Evolutionary conservation across 1,140 invertebrate genomes (phyloP).

Genomic region (Neuroterus valhalla): DNA sequence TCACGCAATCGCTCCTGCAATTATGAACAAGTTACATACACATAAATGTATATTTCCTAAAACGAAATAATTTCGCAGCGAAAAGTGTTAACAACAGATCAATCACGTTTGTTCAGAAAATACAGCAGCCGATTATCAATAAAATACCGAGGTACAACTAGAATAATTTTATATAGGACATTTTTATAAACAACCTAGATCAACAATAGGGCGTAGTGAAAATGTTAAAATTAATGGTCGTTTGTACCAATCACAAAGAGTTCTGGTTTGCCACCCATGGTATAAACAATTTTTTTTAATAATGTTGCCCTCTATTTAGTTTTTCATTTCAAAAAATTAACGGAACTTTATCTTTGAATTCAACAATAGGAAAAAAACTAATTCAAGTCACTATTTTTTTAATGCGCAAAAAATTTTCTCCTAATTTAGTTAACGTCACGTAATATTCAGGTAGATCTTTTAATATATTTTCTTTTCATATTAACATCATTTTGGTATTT

Average conservation of each 20-base stretch:
- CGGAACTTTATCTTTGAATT: too few species aligned
- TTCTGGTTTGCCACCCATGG: neutral
- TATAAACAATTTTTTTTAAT: too few species aligned
- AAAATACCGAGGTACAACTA: conserved; percentile 28
- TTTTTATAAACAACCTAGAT: conserved; percentile 31
- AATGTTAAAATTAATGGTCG: conserved; percentile 39
- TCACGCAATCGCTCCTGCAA: conserved; percentile 55
- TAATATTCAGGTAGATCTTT: too few species aligned
- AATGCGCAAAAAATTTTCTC: too few species aligned
- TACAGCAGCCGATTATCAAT: conserved; percentile 40
- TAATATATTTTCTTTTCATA: too few species aligned
- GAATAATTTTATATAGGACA: conserved; percentile 36
- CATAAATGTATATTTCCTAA: conserved; percentile 54
- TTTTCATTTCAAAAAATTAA: too few species aligned
- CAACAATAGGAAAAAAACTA: too few species aligned
- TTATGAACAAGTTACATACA: conserved; percentile 52
- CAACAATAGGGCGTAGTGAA: conserved; percentile 29
- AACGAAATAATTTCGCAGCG: conserved; percentile 57
- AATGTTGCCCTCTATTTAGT: too few species aligned
- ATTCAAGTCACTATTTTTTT: too few species aligned
- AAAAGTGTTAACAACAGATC: conserved; percentile 56
- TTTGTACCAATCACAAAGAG: conserved; percentile 35
- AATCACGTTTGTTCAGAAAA: conserved; percentile 44
- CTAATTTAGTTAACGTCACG: too few species aligned
- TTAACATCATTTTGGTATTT: too few species aligned